Evolutionary conservation across 2,797 vertebrate species (phyloP), one percentile per base, ranked within the genome.

Genomic region (Myoxocephalus aenaeus): DNA sequence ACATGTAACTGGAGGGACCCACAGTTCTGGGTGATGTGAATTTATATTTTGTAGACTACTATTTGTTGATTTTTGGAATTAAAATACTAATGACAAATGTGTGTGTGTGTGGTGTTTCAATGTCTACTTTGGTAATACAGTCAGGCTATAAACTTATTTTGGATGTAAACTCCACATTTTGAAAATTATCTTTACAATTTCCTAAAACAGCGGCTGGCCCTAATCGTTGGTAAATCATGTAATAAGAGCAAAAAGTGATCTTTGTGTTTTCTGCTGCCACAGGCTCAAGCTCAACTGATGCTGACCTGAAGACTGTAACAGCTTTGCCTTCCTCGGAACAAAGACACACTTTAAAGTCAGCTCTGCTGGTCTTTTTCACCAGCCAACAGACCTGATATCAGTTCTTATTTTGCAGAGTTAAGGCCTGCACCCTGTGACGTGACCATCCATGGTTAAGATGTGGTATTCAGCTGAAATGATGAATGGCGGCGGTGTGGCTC

Each of bases 21-120:
- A 20, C 56, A 70, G 34, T 69, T 65, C 17, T 77, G 69, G 54
- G 18, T 73, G 46, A 59, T 67, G 66, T 73, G 51, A 81, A 51
- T 80, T 65, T 85, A 14, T 29, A 68, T 89, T 90, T 89, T 91
- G 66, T 82, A 76, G 73, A 81, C 77, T 32, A 77, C 75, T 67
- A 71, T 78, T 68, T 50, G 63, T 86, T 85, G 11, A 80, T 79
- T 92, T 92, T 90, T 87, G 59, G 29, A 86, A 92, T 89, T 90
- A 92, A 93, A 94, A 65, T 76, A 89, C 84, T 92, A 87, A 91
- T 87, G 65, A 0, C 73, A 85, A 75, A 75, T 4, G 2, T 25
- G 13, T 73, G 2, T 25, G 13, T 73, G 36, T 62, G 40, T 61
- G 25, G 8, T 66, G 2, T 54, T 61, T 74, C 5, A 38, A 10